Evolutionary conservation across 2,888 invertebrate genomes (phyloP).

Genomic region (Ophioninae sp.): DNA sequence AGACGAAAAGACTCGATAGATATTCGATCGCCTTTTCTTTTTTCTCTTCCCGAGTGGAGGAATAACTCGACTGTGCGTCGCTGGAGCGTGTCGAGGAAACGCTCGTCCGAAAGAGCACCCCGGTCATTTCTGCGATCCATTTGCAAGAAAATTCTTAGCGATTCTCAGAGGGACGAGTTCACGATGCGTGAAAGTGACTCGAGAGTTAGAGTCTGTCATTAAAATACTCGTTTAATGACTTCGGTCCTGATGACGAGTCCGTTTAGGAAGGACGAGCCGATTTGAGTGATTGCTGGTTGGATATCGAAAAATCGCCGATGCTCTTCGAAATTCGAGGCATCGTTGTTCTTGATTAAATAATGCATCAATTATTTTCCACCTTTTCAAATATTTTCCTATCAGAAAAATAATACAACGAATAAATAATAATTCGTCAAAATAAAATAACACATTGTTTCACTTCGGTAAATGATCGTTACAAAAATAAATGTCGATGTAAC

Average conservation of each 20-base stretch:
- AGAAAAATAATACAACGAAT: no score
- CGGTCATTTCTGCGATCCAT: slow-evolving; percentile 48
- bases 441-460: no score
- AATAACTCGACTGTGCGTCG: slow-evolving; percentile 43
- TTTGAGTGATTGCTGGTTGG: neutral
- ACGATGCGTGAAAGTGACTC: neutral
- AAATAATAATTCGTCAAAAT: no score
- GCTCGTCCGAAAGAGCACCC: slow-evolving; percentile 45
- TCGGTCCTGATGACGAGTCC: neutral
- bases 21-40: slow-evolving; percentile 47
- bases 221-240: neutral
- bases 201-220: neutral
- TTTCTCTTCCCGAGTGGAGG: slow-evolving; percentile 14
- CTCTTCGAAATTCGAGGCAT: no score
- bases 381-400: no score
- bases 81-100: slow-evolving; percentile 45
- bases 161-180: slow-evolving; percentile 5
- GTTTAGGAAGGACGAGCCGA: neutral
- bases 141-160: slow-evolving; percentile 33
- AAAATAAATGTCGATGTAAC: no score
- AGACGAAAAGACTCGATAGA: slow-evolving; percentile 41
- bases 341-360: no score
- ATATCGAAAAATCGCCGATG: no score
- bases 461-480: no score
- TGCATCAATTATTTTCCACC: no score